A percentile compares a stretch with the other conserved stretches of the same genome.
Evolutionary conservation across 2,888 invertebrate species (phyloP).

Genomic region (Antheraea yamamai): DNA sequence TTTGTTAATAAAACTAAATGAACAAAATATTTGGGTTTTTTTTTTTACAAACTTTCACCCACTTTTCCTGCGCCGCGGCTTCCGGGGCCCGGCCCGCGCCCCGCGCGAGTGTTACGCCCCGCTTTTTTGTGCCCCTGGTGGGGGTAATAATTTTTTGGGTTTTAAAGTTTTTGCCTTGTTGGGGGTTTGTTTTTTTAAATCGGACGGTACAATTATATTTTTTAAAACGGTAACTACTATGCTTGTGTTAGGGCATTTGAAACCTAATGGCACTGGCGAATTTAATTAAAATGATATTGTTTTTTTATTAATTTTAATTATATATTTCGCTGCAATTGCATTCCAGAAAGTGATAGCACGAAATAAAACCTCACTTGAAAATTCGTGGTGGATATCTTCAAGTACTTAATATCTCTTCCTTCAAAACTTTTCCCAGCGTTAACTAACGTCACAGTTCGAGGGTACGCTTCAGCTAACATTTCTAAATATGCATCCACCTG

Average conservation of each 20-base stretch:
- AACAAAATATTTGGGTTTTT: not conserved
- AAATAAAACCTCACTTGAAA: conserved; percentile 43
- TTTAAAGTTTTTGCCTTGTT: too few species aligned
- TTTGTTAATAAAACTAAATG: not conserved
- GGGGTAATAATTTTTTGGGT: too few species aligned
- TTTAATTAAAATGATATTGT: too few species aligned
- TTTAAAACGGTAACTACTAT: not conserved
- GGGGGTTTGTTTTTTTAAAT: too few species aligned
- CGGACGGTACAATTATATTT: too few species aligned
- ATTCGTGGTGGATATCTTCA: conserved; percentile 79
- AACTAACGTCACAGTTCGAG: conserved; percentile 51
- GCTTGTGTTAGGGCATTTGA: not conserved
- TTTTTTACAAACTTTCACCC: too few species aligned
- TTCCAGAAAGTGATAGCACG: not conserved
- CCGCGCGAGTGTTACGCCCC: too few species aligned
- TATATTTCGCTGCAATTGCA: too few species aligned
- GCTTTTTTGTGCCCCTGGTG: too few species aligned
- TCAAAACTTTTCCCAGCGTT: conserved; percentile 80
- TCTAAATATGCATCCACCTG: conserved; percentile 58
- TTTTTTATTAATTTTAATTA: too few species aligned
- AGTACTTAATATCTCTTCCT: conserved; percentile 76
- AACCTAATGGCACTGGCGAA: not conserved
- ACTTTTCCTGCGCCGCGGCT: too few species aligned
- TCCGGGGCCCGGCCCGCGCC: too few species aligned
- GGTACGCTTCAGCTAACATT: conserved; percentile 48